These are phyloP conservation scores for Pantherophis vulpinus DNA, from an alignment of 2,797 vertebrate species.

Conservation along the genomic window DNA sequence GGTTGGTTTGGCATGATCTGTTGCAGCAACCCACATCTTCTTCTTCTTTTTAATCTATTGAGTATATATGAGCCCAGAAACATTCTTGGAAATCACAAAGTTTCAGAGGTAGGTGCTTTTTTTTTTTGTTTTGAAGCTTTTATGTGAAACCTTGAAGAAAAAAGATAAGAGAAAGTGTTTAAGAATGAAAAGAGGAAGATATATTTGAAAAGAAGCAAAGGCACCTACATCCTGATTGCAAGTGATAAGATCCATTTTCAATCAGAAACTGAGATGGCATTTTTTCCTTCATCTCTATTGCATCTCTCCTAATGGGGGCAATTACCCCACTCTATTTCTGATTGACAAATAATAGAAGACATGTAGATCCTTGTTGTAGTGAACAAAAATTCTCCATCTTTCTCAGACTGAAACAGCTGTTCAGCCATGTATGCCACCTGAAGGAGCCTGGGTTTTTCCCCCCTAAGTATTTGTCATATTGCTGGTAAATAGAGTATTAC, in stretches of 20 bases:
- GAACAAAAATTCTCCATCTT: background rate
- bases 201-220: too few relatives aligned
- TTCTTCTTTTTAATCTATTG: background rate
- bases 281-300: background rate
- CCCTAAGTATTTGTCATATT: background rate
- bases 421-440: background rate
- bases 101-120: background rate
- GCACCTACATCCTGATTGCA: background rate
- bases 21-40: background rate
- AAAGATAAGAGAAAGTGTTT: background rate
- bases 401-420: background rate
- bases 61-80: background rate
- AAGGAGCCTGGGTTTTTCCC: background rate
- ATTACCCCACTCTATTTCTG: background rate
- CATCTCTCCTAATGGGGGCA: background rate
- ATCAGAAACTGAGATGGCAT: background rate
- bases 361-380: too few relatives aligned
- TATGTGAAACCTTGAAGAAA: background rate
- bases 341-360: background rate
- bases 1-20: background rate
- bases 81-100: background rate
- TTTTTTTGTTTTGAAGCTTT: background rate
- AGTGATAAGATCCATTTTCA: background rate
- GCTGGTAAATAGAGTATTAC: background rate
- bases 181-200: background rate